A percentile compares a stretch with the other conserved stretches of the same genome.
These are phyloP conservation scores for Manis javanica DNA, from an alignment of 2,797 vertebrate species.

Conservation along the genomic window DNA sequence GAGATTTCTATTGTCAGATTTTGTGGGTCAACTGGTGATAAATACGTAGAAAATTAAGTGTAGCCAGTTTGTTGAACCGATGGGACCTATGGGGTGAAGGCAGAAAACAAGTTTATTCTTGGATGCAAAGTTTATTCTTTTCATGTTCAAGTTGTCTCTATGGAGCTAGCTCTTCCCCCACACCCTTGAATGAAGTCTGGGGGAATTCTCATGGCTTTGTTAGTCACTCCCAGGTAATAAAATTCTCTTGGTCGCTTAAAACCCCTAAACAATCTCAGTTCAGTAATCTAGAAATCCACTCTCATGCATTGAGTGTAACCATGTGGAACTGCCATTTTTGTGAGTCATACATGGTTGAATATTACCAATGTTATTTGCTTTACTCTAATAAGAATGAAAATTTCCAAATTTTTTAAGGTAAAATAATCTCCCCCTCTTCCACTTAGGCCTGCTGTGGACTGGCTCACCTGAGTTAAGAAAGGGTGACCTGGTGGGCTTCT, in stretches of 20 bases:
- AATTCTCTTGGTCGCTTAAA: not conserved
- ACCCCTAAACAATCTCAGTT: not conserved
- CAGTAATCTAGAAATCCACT: not conserved
- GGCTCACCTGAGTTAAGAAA: not conserved
- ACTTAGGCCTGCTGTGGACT: not conserved
- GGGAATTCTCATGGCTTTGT: not conserved
- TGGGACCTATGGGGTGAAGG: constrained; percentile 40
- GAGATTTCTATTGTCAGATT: not conserved
- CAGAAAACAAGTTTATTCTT: constrained; percentile 61
- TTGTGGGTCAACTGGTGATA: constrained; percentile 20
- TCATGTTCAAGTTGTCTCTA: not conserved
- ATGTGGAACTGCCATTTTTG: not conserved
- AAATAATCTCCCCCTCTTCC: not conserved
- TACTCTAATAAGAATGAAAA: not conserved
- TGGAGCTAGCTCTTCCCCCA: not conserved
- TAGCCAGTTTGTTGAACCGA: constrained; percentile 46
- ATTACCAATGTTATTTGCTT: not conserved
- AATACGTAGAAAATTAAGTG: not conserved
- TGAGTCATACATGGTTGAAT: not conserved
- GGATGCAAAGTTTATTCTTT: constrained; percentile 56
- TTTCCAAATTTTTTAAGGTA: not conserved
- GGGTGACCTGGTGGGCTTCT: not conserved
- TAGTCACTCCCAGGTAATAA: not conserved
- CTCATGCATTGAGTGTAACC: not conserved
- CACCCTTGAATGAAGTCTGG: not conserved